These are phyloP conservation scores for Zosterops japonicus DNA, from an alignment of 2,113 vertebrate genomes.

Conservation along the genomic window DNA sequence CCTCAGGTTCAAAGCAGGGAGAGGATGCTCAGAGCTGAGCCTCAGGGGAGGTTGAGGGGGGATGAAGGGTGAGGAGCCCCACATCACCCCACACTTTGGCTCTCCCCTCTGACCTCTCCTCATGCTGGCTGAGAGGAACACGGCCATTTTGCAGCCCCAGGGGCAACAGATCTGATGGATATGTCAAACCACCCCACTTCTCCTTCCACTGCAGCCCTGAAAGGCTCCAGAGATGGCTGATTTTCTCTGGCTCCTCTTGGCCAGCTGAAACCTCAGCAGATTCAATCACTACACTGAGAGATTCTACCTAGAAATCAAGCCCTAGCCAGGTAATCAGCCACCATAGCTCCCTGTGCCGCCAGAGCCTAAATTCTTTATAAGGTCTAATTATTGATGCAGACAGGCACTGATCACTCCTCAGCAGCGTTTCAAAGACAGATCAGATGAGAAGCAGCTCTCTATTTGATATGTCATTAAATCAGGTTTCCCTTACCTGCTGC, in stretches of 20 bases:
- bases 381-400: conserved; percentile 16
- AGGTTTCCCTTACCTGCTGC: not conserved
- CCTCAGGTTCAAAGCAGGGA: conserved; percentile 41
- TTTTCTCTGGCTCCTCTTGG: not conserved
- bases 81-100: not conserved
- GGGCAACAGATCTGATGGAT: not conserved
- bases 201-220: not conserved
- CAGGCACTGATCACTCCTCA: not conserved
- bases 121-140: not conserved
- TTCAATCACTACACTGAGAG: not conserved
- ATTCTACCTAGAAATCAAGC: conserved; percentile 17
- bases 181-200: not conserved
- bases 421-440: not conserved
- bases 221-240: not conserved
- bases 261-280: not conserved
- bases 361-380: not conserved
- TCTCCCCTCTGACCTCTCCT: not conserved
- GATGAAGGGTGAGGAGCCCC: not conserved
- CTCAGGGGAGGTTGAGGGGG: not conserved
- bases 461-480: not conserved
- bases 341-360: not conserved
- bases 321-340: not conserved
- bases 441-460: not conserved
- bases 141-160: not conserved
- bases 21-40: conserved; percentile 23